phyloP scores from a whole-genome alignment of 2,888 invertebrate species.

The Cosmia trapezina region DNA sequence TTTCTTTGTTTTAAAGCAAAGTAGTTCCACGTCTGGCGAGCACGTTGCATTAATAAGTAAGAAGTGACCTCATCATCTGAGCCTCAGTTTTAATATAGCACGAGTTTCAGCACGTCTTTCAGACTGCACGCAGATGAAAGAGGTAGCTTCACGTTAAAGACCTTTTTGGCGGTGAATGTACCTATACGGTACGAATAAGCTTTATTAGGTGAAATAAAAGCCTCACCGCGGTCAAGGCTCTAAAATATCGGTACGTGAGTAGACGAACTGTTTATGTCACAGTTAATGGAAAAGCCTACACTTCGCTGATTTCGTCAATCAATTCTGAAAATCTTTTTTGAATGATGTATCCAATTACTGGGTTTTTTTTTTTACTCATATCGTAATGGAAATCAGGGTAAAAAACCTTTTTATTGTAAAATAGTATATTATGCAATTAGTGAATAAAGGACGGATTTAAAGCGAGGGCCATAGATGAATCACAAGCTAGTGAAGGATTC shows the following conservation, averaged over 20 bases:
- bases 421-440: too few relatives aligned
- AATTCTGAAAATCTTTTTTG: constrained; percentile 39
- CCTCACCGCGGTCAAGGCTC: constrained; percentile 62
- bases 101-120: constrained; percentile 53
- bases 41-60: constrained; percentile 60
- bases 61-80: constrained; percentile 56
- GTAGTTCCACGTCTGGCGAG: constrained; percentile 46
- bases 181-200: constrained; percentile 59
- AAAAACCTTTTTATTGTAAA: not conserved
- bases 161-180: constrained; percentile 54
- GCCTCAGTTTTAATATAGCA: constrained; percentile 57
- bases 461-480: too few relatives aligned
- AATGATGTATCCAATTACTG: constrained; percentile 29
- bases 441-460: too few relatives aligned
- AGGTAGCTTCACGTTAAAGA: constrained; percentile 45
- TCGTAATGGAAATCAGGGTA: constrained; percentile 34
- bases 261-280: constrained; percentile 27
- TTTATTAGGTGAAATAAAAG: constrained; percentile 63
- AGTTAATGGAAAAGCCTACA: constrained; percentile 47
- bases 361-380: constrained; percentile 25
- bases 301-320: constrained; percentile 49
- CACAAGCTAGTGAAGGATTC: too few relatives aligned
- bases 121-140: constrained; percentile 51
- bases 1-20: constrained; percentile 51
- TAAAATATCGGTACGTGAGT: constrained; percentile 40